Evolutionary conservation across 2,888 invertebrate genomes (phyloP).

Genomic region (Julus scanicus): DNA sequence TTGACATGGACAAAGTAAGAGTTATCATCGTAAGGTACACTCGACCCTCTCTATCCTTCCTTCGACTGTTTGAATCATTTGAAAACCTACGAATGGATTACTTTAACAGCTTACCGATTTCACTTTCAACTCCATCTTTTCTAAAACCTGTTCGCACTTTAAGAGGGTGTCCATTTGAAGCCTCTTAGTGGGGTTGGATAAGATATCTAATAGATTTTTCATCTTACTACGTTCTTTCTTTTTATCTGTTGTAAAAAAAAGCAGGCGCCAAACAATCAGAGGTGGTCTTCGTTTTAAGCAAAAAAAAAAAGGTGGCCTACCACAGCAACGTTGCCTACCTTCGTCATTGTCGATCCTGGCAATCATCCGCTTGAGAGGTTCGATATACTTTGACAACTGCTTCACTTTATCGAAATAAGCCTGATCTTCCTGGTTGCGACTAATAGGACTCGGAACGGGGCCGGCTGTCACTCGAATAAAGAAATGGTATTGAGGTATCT

Average conservation of each 20-base stretch:
- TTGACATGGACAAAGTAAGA: no score
- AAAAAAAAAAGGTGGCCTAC: no score
- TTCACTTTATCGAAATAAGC: slow-evolving; percentile 93
- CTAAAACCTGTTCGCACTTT: slow-evolving; percentile 93
- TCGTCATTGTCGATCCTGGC: slow-evolving; percentile 69
- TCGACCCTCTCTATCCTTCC: no score
- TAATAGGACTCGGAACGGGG: slow-evolving; percentile 62
- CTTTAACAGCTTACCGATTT: slow-evolving; percentile 54
- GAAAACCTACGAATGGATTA: no score
- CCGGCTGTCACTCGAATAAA: slow-evolving; percentile 48
- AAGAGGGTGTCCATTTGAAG: slow-evolving; percentile 89
- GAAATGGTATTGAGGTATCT: not conserved
- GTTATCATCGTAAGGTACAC: no score
- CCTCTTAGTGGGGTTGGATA: slow-evolving; percentile 88
- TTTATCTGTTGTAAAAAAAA: slow-evolving; percentile 52
- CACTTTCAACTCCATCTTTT: slow-evolving; percentile 78
- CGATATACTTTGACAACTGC: slow-evolving; percentile 92
- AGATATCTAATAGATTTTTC: slow-evolving; percentile 91
- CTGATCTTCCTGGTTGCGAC: slow-evolving; percentile 76
- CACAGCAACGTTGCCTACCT: slow-evolving; percentile 60
- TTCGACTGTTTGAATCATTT: no score
- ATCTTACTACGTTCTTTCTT: slow-evolving; percentile 78
- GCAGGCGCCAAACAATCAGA: not conserved
- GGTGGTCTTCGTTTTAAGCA: no score
- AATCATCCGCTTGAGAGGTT: slow-evolving; percentile 90